Evolutionary conservation across 2,797 vertebrate species (phyloP).

Genomic region (Garrulus glandarius): DNA sequence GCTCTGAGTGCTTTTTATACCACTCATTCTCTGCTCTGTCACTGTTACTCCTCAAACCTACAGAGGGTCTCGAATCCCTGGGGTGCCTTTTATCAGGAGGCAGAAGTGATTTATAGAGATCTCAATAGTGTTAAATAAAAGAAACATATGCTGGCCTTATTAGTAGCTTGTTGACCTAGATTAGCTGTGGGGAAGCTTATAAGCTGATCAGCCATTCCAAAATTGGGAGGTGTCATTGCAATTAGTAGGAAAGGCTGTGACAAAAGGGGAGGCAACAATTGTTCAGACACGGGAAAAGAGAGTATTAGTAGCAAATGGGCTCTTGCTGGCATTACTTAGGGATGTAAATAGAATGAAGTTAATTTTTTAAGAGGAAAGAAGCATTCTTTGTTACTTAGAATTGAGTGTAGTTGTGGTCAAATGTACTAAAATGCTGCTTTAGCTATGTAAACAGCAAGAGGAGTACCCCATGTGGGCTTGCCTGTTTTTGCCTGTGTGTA

Average conservation of each 20-base stretch:
- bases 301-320: neutral
- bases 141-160: conserved; percentile 64
- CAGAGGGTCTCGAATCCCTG: neutral
- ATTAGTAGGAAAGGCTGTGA: conserved; percentile 44
- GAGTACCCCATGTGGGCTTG: neutral
- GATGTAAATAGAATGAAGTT: neutral
- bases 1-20: neutral
- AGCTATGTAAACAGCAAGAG: neutral
- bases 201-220: conserved; percentile 61
- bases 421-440: neutral
- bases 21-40: neutral
- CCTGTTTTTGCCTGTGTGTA: neutral
- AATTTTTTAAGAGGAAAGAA: neutral
- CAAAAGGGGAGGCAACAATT: neutral
- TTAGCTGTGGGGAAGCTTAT: conserved; percentile 56
- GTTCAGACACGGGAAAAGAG: neutral
- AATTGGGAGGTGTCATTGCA: conserved; percentile 58
- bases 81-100: neutral
- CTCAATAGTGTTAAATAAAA: neutral
- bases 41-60: neutral
- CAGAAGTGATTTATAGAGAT: neutral
- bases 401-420: neutral
- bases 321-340: neutral
- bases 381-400: neutral
- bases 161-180: conserved; percentile 64